Base-by-base conservation (phyloP, 2,888 invertebrate species). In the Nysson spinosus region DNA sequence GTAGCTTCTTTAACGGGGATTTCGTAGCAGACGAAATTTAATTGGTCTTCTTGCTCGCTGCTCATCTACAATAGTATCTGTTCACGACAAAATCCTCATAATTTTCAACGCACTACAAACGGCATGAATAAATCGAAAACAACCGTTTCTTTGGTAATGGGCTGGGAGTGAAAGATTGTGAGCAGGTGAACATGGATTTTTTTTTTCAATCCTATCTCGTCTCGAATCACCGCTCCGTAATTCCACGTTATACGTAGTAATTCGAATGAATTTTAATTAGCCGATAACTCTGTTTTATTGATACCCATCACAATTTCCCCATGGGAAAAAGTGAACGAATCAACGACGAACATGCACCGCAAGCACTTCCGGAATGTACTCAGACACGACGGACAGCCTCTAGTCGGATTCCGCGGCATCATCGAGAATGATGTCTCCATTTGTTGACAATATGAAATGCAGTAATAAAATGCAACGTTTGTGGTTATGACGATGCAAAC, bases 381-480 rank as follows among this genome's bases (percentile, higher is more conserved):
- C 11, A 19, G 24, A 49, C 20, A 22, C 24, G 46, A 39, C 32
- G 60, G 43, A 22, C 35, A 34, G 58, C 20, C 35, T 54, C 26
- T 17, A 43, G 22, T 60, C 56, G 56, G 66, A 71, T 71, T 61
- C 60, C 57, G 28, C 47, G 42, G 34, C 34, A 56, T 60, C 64
- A 62, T 62, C 50, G 40, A 50, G 49, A 43, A 63, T 39, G 72
- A 78, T 63, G 72, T 76, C 72, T 78, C 69, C 63, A 74, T 74
- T 66, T 37, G 34, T 47, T 22, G 26, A 12, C 49, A 12, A 35
- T 17, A 16, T 16, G 9, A 51, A 43, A 39, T 50, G 46, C 51
- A 57, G 57, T 65, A 50, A 72, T 67, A 50, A 60, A 61, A 40
- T 47, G 56, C 46, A 42, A n/a, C 42, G 55, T 60, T 65, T 57